Evolutionary conservation across 2,113 vertebrate species (phyloP).

Genomic region (Anarrhichthys ocellatus): DNA sequence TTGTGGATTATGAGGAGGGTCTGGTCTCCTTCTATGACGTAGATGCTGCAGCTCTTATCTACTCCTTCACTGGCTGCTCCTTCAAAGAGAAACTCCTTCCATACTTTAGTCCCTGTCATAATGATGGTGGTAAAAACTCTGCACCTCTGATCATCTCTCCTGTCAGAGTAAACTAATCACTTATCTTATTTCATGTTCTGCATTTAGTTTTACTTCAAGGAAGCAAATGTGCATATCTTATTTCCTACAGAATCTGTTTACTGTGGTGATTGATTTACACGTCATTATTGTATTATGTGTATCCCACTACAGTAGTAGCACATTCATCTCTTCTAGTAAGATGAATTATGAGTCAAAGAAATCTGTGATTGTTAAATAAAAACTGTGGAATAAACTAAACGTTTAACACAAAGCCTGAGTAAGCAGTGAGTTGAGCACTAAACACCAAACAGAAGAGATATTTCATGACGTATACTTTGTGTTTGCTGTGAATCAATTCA

Average conservation of each 20-base stretch:
- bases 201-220: too few species aligned
- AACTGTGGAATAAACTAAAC: not conserved
- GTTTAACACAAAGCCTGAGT: not conserved
- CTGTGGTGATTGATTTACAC: too few species aligned
- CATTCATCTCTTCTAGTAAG: too few species aligned
- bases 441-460: not conserved
- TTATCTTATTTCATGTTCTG: not conserved
- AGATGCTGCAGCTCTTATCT: not conserved
- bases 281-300: too few species aligned
- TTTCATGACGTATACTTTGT: too few species aligned
- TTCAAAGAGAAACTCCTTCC: constrained; percentile 2
- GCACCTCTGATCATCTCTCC: not conserved
- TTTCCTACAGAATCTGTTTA: not conserved
- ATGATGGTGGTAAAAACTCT: not conserved
- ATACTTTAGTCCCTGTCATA: not conserved
- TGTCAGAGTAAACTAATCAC: not conserved
- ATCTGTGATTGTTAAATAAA: too few species aligned
- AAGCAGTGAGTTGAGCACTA: not conserved
- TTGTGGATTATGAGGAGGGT: not conserved
- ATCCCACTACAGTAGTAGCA: too few species aligned
- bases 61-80: not conserved
- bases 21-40: constrained; percentile 14
- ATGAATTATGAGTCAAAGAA: not conserved
- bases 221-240: too few species aligned
- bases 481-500: too few species aligned